phyloP scores from a whole-genome alignment of 2,888 invertebrate species.

The Drosophila heteroneura region DNA sequence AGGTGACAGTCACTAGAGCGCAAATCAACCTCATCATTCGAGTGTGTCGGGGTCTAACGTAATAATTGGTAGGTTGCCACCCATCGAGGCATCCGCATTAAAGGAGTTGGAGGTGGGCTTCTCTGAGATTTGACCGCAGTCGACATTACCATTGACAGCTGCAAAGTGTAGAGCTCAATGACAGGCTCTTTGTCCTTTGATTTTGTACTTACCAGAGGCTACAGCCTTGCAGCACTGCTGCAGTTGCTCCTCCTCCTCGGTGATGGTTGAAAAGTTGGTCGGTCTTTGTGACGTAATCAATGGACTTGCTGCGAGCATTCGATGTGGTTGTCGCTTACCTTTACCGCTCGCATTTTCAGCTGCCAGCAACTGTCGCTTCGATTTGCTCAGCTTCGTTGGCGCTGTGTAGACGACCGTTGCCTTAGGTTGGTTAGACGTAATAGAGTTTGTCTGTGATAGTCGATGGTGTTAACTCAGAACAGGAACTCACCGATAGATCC shows the following conservation, averaged over 20 bases:
- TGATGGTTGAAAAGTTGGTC: conserved; percentile 74
- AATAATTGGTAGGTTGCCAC: conserved; percentile 58
- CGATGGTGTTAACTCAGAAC: neutral
- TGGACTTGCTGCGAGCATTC: conserved; percentile 61
- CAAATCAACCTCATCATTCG: conserved; percentile 27
- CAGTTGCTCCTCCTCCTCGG: conserved; percentile 70
- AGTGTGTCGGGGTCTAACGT: conserved; percentile 53
- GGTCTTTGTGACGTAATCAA: conserved; percentile 71
- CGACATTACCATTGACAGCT: conserved; percentile 43
- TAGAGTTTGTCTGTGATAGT: too few relatives aligned
- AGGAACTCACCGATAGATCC: conserved; percentile 87
- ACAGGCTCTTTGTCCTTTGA: conserved; percentile 1
- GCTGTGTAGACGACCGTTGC: conserved; percentile 61
- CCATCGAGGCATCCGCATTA: conserved; percentile 15
- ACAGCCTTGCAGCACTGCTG: conserved; percentile 47
- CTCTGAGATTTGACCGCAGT: conserved; percentile 42
- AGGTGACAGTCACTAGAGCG: neutral
- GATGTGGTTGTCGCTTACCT: conserved; percentile 59
- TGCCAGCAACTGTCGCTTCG: conserved; percentile 48
- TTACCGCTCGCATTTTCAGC: conserved; percentile 17
- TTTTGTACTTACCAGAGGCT: conserved; percentile 28
- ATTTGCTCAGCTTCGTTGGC: conserved; percentile 58
- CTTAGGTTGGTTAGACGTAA: conserved; percentile 23
- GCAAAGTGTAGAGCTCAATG: conserved; percentile 4
- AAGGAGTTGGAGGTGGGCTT: conserved; percentile 20